Percentiles rank a stretch among this genome's conserved stretches.
phyloP scores from a whole-genome alignment of 2,113 vertebrate species.

The Pluvialis apricaria region DNA sequence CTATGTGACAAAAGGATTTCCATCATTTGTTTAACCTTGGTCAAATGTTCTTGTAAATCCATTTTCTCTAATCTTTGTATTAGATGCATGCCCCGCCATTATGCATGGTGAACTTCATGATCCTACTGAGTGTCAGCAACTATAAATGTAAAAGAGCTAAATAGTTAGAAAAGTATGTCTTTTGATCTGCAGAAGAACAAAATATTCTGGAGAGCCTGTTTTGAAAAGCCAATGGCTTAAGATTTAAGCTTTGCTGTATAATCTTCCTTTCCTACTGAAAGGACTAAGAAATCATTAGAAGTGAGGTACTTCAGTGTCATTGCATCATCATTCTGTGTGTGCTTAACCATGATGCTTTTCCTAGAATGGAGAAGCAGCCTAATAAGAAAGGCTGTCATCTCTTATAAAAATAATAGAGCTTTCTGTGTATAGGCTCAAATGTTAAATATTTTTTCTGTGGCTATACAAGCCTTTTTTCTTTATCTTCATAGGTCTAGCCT shows the following conservation, averaged over 20 bases:
- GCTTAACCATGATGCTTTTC: background rate
- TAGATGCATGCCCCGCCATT: background rate
- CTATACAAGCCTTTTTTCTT: background rate
- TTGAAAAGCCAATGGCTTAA: background rate
- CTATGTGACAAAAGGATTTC: background rate
- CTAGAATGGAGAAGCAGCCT: background rate
- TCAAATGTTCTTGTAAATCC: background rate
- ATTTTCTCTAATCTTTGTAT: background rate
- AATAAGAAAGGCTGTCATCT: slow-evolving; percentile 10
- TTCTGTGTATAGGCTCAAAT: background rate
- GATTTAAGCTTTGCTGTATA: background rate
- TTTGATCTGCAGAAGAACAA: slow-evolving; percentile 1
- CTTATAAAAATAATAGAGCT: background rate
- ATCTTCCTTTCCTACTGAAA: background rate
- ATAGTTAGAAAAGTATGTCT: background rate
- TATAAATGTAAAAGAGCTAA: background rate
- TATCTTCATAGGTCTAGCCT: background rate
- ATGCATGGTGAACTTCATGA: background rate
- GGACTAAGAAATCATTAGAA: background rate
- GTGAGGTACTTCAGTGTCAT: background rate
- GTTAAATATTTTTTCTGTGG: background rate
- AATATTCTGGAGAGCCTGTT: background rate
- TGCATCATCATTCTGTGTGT: background rate
- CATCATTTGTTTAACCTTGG: background rate
- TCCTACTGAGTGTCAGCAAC: background rate